Evolutionary conservation across 1,140 invertebrate species (phyloP), one percentile per base, ranked within the genome.

Genomic region (Anoplolepis gracilipes): DNA sequence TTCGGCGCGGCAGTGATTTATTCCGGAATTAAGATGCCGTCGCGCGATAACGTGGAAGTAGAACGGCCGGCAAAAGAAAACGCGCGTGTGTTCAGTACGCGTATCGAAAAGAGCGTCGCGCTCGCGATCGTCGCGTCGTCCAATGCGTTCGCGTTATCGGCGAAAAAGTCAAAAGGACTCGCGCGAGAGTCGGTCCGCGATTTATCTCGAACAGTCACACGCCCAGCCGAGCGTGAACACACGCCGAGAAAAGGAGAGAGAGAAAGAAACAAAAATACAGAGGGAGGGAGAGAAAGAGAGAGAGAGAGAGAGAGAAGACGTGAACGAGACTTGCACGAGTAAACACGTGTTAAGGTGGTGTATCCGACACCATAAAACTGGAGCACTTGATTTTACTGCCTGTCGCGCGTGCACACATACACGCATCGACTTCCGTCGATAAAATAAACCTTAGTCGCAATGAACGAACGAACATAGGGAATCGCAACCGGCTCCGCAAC

Each of bases 321-420:
- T 22, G 42, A 25, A 65, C 53, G 65, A 42, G 30, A 11, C 55
- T 57, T 53, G 72, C 42, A 86, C 84, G 72, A 73, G 84, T 86
- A 90, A 90, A 90, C 88, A 88, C 79, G 88, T 88, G 88, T 90
- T 88, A 85, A 84, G 73, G 69, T 85, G 62, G 59, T 87, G 79
- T 88, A 90, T 79, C 53, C 85, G 85, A 85, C 87, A 82, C 79
- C 76, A 90, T 90, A 88, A 88, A 88, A 91, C 67, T 90, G 89
- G 89, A 91, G 87, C 90, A 88, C 90, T 88, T 90, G 90, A 91
- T 91, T 90, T 88, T 88, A 90, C 77, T 87, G 90, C 82, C 85
- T 78, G 89, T 85, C 70, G 59, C 67, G 82, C 33, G 61, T 61
- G 16, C 46, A 33, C 46, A n/a, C 8, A 13, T 25, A 42, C 11